Evolutionary conservation across 2,797 vertebrate species (phyloP).

Genomic region (Gymnodraco acuticeps): DNA sequence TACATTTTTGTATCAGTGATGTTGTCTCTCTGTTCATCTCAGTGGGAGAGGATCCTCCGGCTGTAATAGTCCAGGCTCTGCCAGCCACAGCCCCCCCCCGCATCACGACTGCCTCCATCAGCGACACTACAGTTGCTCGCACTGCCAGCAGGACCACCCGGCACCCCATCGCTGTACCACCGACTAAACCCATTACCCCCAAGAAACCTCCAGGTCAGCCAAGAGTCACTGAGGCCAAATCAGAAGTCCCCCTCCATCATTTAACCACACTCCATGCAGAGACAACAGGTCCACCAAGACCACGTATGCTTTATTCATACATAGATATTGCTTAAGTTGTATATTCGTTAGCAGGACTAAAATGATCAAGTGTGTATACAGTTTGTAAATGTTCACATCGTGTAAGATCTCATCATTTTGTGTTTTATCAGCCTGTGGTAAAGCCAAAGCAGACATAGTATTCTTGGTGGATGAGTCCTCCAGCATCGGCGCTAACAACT

Average conservation of each 20-base stretch:
- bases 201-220: slow-evolving; percentile 59
- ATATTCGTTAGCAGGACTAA: neutral
- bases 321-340: neutral
- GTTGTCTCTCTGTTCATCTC: slow-evolving; percentile 48
- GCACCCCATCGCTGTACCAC: slow-evolving; percentile 40
- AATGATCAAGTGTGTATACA: neutral
- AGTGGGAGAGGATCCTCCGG: slow-evolving; percentile 74
- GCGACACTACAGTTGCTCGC: slow-evolving; percentile 23
- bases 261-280: slow-evolving; percentile 40
- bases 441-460: slow-evolving; percentile 88
- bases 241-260: slow-evolving; percentile 27
- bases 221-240: slow-evolving; percentile 55
- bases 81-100: slow-evolving; percentile 58
- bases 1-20: slow-evolving; percentile 5
- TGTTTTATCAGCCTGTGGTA: slow-evolving; percentile 86
- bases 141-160: slow-evolving; percentile 53
- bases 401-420: neutral
- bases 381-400: neutral
- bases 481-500: slow-evolving; percentile 90
- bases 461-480: slow-evolving; percentile 95
- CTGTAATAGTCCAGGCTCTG: slow-evolving; percentile 44
- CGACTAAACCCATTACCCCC: slow-evolving; percentile 41
- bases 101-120: slow-evolving; percentile 45
- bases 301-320: slow-evolving; percentile 54
- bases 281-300: slow-evolving; percentile 45